A percentile compares a stretch with the other conserved stretches of the same genome.
phyloP scores from a whole-genome alignment of 2,888 invertebrate genomes.

The Agonopterix arenella region DNA sequence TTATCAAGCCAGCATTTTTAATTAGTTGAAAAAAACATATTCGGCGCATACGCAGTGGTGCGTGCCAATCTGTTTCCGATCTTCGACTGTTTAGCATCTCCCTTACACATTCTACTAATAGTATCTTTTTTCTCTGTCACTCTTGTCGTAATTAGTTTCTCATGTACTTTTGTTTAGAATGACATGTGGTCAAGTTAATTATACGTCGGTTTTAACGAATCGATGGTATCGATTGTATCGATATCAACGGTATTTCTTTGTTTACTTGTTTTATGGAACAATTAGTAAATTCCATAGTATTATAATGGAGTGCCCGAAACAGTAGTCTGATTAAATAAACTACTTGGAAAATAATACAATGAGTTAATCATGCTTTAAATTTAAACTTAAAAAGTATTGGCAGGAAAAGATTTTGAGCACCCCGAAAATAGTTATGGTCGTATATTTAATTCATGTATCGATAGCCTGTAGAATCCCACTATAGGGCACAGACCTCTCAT shows the following conservation, averaged over 20 bases:
- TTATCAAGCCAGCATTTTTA: slow-evolving; percentile 68
- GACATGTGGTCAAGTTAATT: slow-evolving; percentile 68
- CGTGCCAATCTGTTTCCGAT: slow-evolving; percentile 72
- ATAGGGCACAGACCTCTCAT: too few species aligned
- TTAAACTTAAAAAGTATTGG: too few species aligned
- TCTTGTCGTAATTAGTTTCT: slow-evolving; percentile 64
- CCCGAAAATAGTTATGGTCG: too few species aligned
- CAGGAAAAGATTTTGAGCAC: too few species aligned
- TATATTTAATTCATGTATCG: too few species aligned
- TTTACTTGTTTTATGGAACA: background rate
- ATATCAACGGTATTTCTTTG: slow-evolving; percentile 16
- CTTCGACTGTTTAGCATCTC: slow-evolving; percentile 31
- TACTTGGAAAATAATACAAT: too few species aligned
- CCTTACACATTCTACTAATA: slow-evolving; percentile 19
- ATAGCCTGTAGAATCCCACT: too few species aligned
- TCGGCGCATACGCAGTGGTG: slow-evolving; percentile 63
- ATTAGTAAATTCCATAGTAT: too few species aligned
- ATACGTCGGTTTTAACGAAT: slow-evolving; percentile 40
- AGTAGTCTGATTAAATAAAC: too few species aligned
- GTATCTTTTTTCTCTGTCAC: slow-evolving; percentile 27
- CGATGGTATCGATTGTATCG: slow-evolving; percentile 46
- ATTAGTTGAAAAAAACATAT: slow-evolving; percentile 63
- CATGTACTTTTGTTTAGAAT: slow-evolving; percentile 69
- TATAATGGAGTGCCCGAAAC: too few species aligned
- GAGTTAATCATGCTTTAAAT: too few species aligned